phyloP scores from a whole-genome alignment of 2,888 invertebrate genomes.

The Thecophora atra region DNA sequence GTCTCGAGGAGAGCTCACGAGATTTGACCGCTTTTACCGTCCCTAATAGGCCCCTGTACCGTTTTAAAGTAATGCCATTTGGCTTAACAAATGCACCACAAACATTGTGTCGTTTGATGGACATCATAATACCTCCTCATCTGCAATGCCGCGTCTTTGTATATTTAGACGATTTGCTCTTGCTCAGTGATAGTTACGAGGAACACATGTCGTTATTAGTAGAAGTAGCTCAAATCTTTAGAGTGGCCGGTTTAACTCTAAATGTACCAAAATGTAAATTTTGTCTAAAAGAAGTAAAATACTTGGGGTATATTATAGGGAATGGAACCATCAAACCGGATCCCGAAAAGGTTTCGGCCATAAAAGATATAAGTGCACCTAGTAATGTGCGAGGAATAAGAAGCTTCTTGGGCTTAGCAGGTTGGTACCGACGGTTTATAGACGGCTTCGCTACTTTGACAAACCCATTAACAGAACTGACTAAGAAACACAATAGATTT shows the following conservation, averaged over 20 bases:
- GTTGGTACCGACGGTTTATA: constrained; percentile 42
- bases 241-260: constrained; percentile 39
- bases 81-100: constrained; percentile 40
- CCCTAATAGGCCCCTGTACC: constrained; percentile 42
- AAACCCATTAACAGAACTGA: constrained; percentile 36
- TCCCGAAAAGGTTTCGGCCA: constrained; percentile 40
- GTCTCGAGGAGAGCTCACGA: constrained; percentile 34
- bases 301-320: constrained; percentile 42
- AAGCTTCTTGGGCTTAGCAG: constrained; percentile 42
- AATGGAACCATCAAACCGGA: constrained; percentile 42
- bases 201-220: constrained; percentile 20
- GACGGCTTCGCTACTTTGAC: constrained; percentile 35
- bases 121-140: constrained; percentile 36
- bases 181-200: constrained; percentile 35
- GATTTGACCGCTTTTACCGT: constrained; percentile 42
- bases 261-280: constrained; percentile 41
- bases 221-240: constrained; percentile 32
- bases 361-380: constrained; percentile 39
- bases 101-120: constrained; percentile 40
- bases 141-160: constrained; percentile 40
- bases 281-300: constrained; percentile 40
- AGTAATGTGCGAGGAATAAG: constrained; percentile 37
- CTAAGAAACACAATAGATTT: constrained; percentile 31
- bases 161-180: constrained; percentile 41
- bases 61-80: constrained; percentile 43